phyloP scores from a whole-genome alignment of 2,888 invertebrate species.

The Plagodis pulveraria region DNA sequence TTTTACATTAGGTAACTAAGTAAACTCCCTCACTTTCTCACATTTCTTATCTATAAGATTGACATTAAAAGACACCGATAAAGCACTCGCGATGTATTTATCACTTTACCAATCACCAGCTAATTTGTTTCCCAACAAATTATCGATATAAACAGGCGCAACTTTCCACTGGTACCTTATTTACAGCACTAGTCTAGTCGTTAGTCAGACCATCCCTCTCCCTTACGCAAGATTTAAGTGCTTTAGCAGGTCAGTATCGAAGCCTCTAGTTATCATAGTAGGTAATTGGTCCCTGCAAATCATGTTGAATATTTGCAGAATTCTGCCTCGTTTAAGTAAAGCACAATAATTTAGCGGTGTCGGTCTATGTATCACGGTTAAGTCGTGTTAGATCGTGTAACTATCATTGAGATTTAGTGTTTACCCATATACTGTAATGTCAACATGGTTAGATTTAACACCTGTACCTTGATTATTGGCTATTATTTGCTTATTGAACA shows the following conservation, averaged over 20 bases:
- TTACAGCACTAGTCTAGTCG: slow-evolving; percentile 9
- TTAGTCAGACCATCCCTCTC: slow-evolving; percentile 18
- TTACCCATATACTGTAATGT: slow-evolving; percentile 15
- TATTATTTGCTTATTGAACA: no score
- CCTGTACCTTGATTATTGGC: no score
- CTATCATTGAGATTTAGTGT: slow-evolving; percentile 3
- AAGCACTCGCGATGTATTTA: slow-evolving; percentile 4
- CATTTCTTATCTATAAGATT: not conserved
- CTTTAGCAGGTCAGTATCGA: slow-evolving; percentile 10
- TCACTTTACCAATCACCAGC: slow-evolving; percentile 12
- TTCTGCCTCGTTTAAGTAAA: slow-evolving; percentile 24
- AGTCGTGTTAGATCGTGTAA: slow-evolving; percentile 16
- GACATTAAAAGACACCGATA: not conserved
- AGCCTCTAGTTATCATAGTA: slow-evolving; percentile 19
- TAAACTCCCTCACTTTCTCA: no score
- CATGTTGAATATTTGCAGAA: slow-evolving; percentile 25
- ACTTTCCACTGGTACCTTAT: slow-evolving; percentile 18
- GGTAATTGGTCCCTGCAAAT: slow-evolving; percentile 27
- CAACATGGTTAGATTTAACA: not conserved
- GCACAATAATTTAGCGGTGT: slow-evolving; percentile 22
- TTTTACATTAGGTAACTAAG: not conserved
- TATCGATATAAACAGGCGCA: slow-evolving; percentile 15
- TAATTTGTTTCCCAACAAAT: slow-evolving; percentile 24
- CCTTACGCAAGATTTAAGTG: slow-evolving; percentile 28
- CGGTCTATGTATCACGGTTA: slow-evolving; percentile 18